A percentile compares a stretch with the other conserved stretches of the same genome.
Conservation (phyloP, 2,113 vertebrate species). For the Bufo bufo region DNA sequence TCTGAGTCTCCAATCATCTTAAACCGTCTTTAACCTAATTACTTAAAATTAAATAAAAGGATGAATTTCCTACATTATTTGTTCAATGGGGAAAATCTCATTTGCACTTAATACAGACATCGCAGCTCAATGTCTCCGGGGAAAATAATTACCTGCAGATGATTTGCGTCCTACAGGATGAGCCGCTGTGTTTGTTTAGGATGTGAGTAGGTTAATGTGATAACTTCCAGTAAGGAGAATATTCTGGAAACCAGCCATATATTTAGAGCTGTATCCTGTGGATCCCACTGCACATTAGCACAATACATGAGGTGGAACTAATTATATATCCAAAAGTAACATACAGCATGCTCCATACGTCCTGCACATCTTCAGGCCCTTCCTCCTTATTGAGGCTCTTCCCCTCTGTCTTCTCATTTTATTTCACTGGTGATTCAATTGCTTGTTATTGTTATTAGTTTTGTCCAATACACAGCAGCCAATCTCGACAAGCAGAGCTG, state of each 20-base stretch:
- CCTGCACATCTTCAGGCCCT: background rate
- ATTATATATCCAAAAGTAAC: background rate
- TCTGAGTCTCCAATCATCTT: background rate
- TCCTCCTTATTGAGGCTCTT: background rate
- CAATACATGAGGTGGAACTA: background rate
- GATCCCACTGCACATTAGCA: background rate
- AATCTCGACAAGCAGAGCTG: background rate
- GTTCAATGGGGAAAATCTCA: conserved; percentile 27
- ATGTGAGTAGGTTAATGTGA: background rate
- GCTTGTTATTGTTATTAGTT: background rate
- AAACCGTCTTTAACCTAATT: conserved; percentile 34
- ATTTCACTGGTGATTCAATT: background rate
- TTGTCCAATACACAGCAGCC: background rate
- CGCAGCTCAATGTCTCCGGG: background rate
- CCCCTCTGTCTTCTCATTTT: background rate
- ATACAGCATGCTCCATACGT: background rate
- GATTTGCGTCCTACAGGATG: background rate
- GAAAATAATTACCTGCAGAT: conserved; percentile 33
- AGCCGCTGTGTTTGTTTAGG: background rate
- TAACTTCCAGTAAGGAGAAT: background rate
- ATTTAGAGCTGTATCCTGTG: background rate
- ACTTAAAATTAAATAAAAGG: conserved; percentile 24
- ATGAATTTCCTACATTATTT: conserved; percentile 1
- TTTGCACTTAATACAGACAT: conserved; percentile 6
- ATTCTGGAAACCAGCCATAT: background rate